phyloP scores from a whole-genome alignment of 2,113 vertebrate genomes.

The Harpagus bidentatus region DNA sequence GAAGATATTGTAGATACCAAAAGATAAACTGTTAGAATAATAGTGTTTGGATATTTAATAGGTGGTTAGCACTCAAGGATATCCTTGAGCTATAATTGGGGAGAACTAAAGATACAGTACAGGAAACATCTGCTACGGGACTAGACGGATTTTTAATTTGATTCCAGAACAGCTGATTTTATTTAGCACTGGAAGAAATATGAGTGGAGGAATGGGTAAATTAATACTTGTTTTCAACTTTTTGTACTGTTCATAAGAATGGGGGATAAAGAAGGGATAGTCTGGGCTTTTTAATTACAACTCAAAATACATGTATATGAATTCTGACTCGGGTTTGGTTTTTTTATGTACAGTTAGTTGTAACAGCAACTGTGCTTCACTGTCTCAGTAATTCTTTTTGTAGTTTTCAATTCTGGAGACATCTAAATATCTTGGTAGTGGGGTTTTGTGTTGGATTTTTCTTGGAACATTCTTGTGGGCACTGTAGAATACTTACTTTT shows the following conservation, averaged over 20 bases:
- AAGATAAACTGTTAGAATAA: background rate
- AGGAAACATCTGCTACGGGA: background rate
- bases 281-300: background rate
- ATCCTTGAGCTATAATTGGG: background rate
- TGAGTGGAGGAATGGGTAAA: background rate
- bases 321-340: background rate
- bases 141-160: background rate
- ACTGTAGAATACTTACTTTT: background rate
- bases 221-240: background rate
- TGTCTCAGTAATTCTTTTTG: background rate
- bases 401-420: background rate
- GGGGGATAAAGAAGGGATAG: background rate
- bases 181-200: background rate
- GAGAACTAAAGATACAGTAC: background rate
- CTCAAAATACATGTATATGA: background rate
- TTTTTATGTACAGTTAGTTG: background rate
- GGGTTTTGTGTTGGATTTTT: background rate
- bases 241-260: background rate
- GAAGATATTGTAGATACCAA: background rate
- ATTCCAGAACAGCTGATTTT: background rate
- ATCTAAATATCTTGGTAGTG: background rate
- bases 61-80: background rate
- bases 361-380: background rate
- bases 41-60: background rate
- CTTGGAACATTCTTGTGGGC: background rate